Evolutionary conservation across 1,140 invertebrate genomes (phyloP).

Genomic region (Zaprionus camerounensis): DNA sequence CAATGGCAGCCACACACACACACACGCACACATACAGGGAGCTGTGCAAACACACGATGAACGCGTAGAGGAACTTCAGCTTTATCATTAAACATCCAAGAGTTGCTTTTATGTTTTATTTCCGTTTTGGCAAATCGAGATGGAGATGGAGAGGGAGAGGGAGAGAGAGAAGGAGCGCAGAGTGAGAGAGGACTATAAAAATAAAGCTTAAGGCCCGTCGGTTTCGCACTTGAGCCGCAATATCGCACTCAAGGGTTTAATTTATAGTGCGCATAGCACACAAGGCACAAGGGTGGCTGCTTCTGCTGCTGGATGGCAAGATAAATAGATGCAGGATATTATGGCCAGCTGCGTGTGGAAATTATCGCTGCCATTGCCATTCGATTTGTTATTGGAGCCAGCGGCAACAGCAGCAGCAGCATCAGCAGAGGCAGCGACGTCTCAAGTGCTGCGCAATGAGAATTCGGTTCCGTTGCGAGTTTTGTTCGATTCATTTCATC

Average conservation of each 20-base stretch:
- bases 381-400: conserved; percentile 72
- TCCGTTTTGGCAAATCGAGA: conserved; percentile 49
- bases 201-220: conserved; percentile 63
- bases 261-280: conserved; percentile 45
- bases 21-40: conserved; percentile 37
- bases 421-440: conserved; percentile 37
- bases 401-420: neutral
- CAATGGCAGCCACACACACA: conserved; percentile 55
- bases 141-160: neutral
- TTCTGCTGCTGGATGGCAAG: conserved; percentile 34
- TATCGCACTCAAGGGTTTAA: conserved; percentile 79
- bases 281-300: conserved; percentile 47
- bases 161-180: conserved; percentile 18
- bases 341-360: conserved; percentile 67
- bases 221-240: conserved; percentile 74
- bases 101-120: conserved; percentile 82
- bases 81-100: conserved; percentile 80
- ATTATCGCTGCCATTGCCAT: conserved; percentile 65
- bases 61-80: conserved; percentile 50
- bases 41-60: conserved; percentile 24
- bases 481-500: conserved; percentile 8
- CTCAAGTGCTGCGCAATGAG: conserved; percentile 68
- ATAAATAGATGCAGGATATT: conserved; percentile 80
- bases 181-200: conserved; percentile 31
- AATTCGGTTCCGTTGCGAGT: conserved; percentile 43